phyloP scores from a whole-genome alignment of 2,113 vertebrate genomes.

The Phyllostomus hastatus region DNA sequence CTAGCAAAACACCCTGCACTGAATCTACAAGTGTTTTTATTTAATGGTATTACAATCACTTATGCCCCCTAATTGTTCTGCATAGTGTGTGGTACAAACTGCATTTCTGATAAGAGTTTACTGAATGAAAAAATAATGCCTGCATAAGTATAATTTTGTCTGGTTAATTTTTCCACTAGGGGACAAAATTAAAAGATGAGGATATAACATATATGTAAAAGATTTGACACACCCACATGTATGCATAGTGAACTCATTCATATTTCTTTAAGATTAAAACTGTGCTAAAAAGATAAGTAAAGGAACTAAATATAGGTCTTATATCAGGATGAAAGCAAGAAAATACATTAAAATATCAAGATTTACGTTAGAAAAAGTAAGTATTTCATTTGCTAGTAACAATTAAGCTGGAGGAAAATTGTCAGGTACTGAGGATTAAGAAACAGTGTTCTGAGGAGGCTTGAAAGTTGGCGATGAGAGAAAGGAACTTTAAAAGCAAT shows the following conservation, averaged over 20 bases:
- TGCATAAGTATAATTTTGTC: background rate
- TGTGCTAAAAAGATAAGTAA: slow-evolving; percentile 8
- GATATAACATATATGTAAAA: background rate
- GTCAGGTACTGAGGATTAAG: background rate
- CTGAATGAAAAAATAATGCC: background rate
- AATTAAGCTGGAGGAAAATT: slow-evolving; percentile 14
- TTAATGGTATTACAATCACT: background rate
- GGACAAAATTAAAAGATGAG: background rate
- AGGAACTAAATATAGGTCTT: background rate
- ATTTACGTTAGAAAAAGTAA: background rate
- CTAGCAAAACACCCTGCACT: background rate
- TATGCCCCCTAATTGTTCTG: background rate
- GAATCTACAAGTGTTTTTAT: background rate
- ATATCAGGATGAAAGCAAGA: background rate
- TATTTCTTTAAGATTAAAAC: background rate
- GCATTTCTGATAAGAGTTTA: background rate
- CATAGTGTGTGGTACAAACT: background rate
- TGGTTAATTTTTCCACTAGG: background rate
- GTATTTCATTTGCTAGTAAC: slow-evolving; percentile 36
- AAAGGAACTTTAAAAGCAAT: background rate
- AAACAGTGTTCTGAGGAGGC: background rate
- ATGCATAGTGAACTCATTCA: background rate
- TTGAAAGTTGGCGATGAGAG: background rate
- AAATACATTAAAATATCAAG: slow-evolving; percentile 3
- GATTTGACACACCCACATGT: background rate